Evolutionary conservation across 23 tunicate species (phyloP), one percentile per base, ranked within the genome.

Genomic region (Diplosoma virens): DNA sequence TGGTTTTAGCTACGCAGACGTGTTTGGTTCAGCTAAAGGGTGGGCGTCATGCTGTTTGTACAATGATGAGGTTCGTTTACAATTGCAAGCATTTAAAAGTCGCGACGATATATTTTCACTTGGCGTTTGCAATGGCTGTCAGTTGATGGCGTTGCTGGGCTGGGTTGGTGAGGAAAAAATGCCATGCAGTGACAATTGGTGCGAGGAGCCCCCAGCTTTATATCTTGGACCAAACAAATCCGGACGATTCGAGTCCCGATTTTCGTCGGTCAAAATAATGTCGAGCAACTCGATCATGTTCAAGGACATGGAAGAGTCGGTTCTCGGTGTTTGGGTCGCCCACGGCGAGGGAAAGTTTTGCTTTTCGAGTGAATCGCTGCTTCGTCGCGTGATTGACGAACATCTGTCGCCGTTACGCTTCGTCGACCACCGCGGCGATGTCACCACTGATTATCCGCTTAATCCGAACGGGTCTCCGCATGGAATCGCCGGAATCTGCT

Each of bases 121-220:
- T 30, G 97, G 97, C 41, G 97, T 90, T 14, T 90, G 97, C 66
- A 90, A 90, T 67, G 97, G 97, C 29, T 90, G 97, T 56, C 97
- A 90, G 72, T 59, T 90, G 79, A 90, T 90, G 97, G 89, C 97
- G 46, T 65, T 90, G 26, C 83, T 90, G 17, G 97, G 97, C 14
- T 90, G 97, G 97, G 64, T 90, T 18, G 89, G 82, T n/a, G 47
- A 72, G 26, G 76, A 78, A 36, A 25, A 66, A 26, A 61, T 16
- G 52, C 50, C 74, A 2, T 35, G 26, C 16, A 24, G 7, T 30
- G 81, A 59, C 5, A 6, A 32, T 6, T 46, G 60, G 69, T n/a
- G 78, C 24, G 78, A 48, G n/a, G 9, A 35, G 14, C 7, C 24
- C 1, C 78, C 78, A 3, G 34, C 78, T 11, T 35, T 72, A 1